Evolutionary conservation across 2,888 invertebrate genomes (phyloP).

Genomic region (Strigamia maritima): DNA sequence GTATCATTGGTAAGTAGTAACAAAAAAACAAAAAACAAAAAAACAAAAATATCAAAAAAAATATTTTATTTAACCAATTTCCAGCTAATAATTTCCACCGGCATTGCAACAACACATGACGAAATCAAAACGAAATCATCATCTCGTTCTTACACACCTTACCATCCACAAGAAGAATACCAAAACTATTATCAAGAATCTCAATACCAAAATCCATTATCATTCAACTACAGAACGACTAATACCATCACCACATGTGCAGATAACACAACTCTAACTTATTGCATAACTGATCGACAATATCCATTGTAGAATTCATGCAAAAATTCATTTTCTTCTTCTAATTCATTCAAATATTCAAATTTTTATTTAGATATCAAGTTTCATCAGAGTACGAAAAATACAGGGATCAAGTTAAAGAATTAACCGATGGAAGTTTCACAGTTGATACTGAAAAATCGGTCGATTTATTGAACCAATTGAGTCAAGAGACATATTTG

Average conservation of each 20-base stretch:
- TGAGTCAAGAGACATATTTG: neutral
- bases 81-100: neutral
- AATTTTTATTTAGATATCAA: conserved; percentile 14
- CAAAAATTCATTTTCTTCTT: neutral
- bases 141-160: neutral
- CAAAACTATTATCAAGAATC: neutral
- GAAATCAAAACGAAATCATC: neutral
- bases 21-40: neutral
- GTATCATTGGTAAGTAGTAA: neutral
- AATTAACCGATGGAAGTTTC: neutral
- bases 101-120: neutral
- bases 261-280: neutral
- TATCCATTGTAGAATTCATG: neutral
- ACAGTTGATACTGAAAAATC: conserved; percentile 8
- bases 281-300: neutral
- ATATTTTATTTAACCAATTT: neutral
- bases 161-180: neutral
- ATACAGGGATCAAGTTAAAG: conserved; percentile 8
- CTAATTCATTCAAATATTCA: neutral
- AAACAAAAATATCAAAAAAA: too few species aligned
- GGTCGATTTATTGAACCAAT: neutral
- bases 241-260: neutral
- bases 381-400: neutral
- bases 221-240: neutral
- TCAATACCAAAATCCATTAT: neutral